Conservation (phyloP, 2,113 vertebrate genomes). For the Hypocryptadius cinnamomeus region DNA sequence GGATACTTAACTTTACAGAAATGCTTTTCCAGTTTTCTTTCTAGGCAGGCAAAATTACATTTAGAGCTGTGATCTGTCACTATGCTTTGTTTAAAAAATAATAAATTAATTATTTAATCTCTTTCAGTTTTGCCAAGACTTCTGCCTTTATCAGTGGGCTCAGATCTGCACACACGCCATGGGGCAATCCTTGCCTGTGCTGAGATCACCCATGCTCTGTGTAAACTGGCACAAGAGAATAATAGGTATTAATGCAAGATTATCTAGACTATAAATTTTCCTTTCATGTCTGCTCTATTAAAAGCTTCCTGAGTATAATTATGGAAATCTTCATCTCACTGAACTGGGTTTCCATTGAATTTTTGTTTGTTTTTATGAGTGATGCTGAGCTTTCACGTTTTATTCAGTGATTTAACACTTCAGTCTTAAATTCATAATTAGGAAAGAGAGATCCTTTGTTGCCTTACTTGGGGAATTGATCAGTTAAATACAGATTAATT, state of each 20-base stretch:
- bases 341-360: background rate
- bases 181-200: constrained; percentile 90
- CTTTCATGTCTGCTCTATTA: constrained; percentile 1
- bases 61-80: background rate
- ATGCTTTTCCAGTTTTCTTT: background rate
- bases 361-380: background rate
- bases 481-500: background rate
- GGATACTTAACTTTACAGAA: background rate
- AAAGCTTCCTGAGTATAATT: background rate
- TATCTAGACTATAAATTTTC: background rate
- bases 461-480: background rate
- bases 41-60: background rate
- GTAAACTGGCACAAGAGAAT: constrained; percentile 72
- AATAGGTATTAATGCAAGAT: constrained; percentile 73
- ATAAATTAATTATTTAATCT: background rate
- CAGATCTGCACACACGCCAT: constrained; percentile 87
- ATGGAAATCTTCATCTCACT: background rate
- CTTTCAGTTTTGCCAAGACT: constrained; percentile 83
- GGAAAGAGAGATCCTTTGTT: background rate
- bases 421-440: background rate
- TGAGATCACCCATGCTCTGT: constrained; percentile 84
- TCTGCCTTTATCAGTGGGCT: constrained; percentile 76
- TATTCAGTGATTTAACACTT: background rate
- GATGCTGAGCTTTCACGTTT: background rate
- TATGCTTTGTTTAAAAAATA: background rate